These are phyloP conservation scores for Artibeus lituratus DNA, from an alignment of 2,797 vertebrate genomes.

Conservation along the genomic window DNA sequence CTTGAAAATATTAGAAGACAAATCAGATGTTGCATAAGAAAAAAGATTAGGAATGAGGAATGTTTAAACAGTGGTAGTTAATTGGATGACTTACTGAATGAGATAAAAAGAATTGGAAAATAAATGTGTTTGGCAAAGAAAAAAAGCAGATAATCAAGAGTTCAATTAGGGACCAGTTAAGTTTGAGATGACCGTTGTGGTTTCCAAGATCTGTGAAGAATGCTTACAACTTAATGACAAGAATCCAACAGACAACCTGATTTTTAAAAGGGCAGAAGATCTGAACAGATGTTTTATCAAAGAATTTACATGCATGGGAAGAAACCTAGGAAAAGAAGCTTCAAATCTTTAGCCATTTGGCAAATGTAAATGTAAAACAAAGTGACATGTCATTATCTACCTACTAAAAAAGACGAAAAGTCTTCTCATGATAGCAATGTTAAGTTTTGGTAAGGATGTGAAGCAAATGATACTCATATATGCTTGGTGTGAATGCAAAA, in stretches of 20 bases:
- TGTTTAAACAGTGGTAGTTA: not conserved
- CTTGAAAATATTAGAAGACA: not conserved
- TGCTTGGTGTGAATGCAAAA: not conserved
- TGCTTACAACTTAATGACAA: not conserved
- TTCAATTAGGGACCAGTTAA: not conserved
- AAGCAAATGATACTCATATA: not conserved
- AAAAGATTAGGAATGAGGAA: not conserved
- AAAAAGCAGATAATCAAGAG: not conserved
- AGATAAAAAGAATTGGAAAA: not conserved
- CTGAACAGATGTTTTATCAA: not conserved
- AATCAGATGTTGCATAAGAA: not conserved
- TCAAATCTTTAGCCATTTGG: not conserved
- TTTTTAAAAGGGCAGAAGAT: not conserved
- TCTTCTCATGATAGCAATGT: not conserved
- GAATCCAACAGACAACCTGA: not conserved
- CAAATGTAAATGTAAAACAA: not conserved
- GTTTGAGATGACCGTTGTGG: not conserved
- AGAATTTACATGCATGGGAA: not conserved
- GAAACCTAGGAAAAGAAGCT: not conserved
- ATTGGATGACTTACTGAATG: not conserved
- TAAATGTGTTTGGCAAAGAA: not conserved
- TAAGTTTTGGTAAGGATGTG: not conserved
- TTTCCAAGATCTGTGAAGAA: not conserved
- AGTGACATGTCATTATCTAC: not conserved
- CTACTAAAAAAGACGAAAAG: not conserved